phyloP scores from a whole-genome alignment of 2,888 invertebrate genomes.

The Labia minor region DNA sequence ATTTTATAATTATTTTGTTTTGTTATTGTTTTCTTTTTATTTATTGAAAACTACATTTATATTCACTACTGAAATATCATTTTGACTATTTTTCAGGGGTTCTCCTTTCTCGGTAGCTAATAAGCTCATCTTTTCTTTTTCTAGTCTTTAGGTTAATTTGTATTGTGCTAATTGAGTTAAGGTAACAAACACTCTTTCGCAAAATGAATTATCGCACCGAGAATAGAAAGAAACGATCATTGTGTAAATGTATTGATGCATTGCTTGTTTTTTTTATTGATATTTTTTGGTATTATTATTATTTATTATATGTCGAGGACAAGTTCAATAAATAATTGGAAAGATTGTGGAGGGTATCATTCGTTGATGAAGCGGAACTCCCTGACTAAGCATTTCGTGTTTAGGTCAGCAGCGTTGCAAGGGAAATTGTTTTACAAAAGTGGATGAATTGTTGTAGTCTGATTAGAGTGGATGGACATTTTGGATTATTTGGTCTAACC shows the following conservation, averaged over 20 bases:
- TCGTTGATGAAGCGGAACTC: background rate
- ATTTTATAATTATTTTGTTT: too few species aligned
- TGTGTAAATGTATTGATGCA: conserved; percentile 7
- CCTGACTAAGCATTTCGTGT: conserved; percentile 6
- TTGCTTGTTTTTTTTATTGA: background rate
- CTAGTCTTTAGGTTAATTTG: too few species aligned
- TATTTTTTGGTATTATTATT: background rate
- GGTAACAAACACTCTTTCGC: background rate
- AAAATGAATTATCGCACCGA: background rate
- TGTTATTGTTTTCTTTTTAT: too few species aligned
- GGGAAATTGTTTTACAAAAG: background rate
- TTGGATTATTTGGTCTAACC: background rate
- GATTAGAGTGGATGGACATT: too few species aligned
- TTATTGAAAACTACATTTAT: too few species aligned
- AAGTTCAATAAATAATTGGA: background rate
- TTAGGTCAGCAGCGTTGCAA: background rate
- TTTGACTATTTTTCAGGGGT: too few species aligned
- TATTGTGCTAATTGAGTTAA: background rate
- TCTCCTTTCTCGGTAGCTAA: too few species aligned
- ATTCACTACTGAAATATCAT: too few species aligned
- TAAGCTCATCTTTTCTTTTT: too few species aligned
- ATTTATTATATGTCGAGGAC: conserved; percentile 1
- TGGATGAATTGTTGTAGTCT: background rate
- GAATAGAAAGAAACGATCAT: background rate
- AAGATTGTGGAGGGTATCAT: background rate